Base-by-base conservation (phyloP, 1,140 invertebrate genomes). In the Stenopsyche tienmushanensis region DNA sequence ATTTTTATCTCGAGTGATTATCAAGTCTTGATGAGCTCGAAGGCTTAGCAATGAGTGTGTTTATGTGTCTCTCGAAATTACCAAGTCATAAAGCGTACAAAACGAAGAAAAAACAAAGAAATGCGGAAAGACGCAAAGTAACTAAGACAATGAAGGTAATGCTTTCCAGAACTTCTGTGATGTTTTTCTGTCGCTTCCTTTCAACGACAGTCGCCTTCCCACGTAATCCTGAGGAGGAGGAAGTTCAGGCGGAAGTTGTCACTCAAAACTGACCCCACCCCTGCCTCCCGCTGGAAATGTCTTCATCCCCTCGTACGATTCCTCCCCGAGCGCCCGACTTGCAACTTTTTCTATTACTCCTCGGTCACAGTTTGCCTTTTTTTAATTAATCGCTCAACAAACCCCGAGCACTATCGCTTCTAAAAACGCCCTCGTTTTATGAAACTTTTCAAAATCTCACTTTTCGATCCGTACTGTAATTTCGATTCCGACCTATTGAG, bases 331-430 rank as follows among this genome's bases (percentile, higher is more conserved):
- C 20, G n/a, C 41, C 39, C 26, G 8, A 42, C 41, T 49, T 13
- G 15, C n/a, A 49, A 62, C 41, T 49, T 62, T 49, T 49, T 49
- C 59, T n/a, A n/a, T 49, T 25, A 23, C 25, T 23, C 59, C 24
- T 62, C 18, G 25, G 13, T 15, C 59, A 25, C 5, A 26, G 41
- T 62, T 59, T 62, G 21, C 13, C 25, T 21, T 26, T 62, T 60
- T 62, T 62, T 62, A 62, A 62, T 62, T 62, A 62, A 62, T 62
- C 59, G 44, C 13, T 13, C 29, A 34, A 34, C 29, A n/a, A n/a
- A n/a, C n/a, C n/a, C n/a, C n/a, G n/a, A n/a, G n/a, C n/a, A n/a
- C n/a, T n/a, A n/a, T n/a, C n/a, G n/a, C n/a, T n/a, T n/a, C n/a
- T n/a, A n/a, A n/a, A n/a, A n/a, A n/a, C n/a, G n/a, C n/a, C n/a